Conservation (phyloP, 1,140 invertebrate genomes). For the Lepeophtheirus salmonis region DNA sequence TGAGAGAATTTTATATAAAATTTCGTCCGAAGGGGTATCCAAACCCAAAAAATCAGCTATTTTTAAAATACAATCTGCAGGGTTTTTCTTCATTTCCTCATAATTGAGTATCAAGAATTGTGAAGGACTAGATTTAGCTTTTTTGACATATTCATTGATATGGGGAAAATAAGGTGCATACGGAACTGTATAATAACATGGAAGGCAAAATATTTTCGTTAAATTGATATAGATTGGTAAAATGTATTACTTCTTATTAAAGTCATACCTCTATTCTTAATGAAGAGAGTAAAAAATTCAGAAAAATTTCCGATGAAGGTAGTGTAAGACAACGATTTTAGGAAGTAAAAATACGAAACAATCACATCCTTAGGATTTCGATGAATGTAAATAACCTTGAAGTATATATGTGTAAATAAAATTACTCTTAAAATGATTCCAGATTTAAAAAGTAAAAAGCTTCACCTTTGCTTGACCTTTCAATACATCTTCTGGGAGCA, state of each 20-base stretch:
- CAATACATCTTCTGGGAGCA: not conserved
- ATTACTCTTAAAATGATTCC: too few species aligned
- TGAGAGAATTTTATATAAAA: not conserved
- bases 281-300: not conserved
- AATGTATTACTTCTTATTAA: too few species aligned
- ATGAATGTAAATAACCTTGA: constrained; percentile 13
- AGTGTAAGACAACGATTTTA: not conserved
- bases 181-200: not conserved
- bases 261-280: not conserved
- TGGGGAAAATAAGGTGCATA: constrained; percentile 11
- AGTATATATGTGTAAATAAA: not conserved
- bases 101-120: constrained; percentile 1
- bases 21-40: not conserved
- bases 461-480: not conserved
- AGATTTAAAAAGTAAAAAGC: not conserved
- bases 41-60: constrained; percentile 3
- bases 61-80: not conserved
- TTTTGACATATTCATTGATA: constrained; percentile 5
- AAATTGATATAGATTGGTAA: too few species aligned
- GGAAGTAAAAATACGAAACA: constrained; percentile 9
- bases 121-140: not conserved
- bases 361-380: constrained; percentile 11
- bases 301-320: not conserved
- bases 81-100: constrained; percentile 14
- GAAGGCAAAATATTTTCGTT: too few species aligned